Evolutionary conservation across 92 coral and sea anemone genomes (phyloP).

Genomic region (Siderastrea radians): DNA sequence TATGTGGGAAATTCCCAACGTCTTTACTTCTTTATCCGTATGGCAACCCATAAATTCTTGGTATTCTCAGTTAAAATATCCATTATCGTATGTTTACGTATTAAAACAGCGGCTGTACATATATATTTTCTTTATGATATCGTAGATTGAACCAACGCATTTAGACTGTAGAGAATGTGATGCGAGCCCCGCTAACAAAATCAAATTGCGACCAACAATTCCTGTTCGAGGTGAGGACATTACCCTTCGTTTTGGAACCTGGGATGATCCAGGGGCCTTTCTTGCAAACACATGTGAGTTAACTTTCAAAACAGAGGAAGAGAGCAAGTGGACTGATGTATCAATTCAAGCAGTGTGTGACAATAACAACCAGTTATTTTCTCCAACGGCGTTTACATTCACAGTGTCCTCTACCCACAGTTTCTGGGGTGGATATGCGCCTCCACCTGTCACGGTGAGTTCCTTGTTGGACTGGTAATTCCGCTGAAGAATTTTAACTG

Average conservation of each 20-base stretch:
- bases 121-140: too few species aligned
- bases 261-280: not conserved
- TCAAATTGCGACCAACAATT: constrained; percentile 11
- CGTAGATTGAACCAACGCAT: not conserved
- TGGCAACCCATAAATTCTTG: too few species aligned
- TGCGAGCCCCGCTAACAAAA: not conserved
- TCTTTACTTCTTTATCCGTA: too few species aligned
- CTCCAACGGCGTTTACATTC: constrained; percentile 4
- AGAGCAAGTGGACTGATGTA: not conserved
- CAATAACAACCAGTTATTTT: not conserved
- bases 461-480: not conserved
- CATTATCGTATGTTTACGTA: too few species aligned
- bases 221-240: not conserved
- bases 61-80: too few species aligned
- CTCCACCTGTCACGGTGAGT: constrained; percentile 16
- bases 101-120: too few species aligned
- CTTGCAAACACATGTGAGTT: not conserved
- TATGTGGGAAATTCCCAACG: too few species aligned
- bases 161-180: not conserved
- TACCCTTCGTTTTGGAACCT: not conserved
- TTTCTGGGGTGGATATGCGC: not conserved
- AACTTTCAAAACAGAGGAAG: not conserved
- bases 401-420: not conserved
- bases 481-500: not conserved
- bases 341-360: constrained; percentile 30